A percentile compares a stretch with the other conserved stretches of the same genome.
Conservation (phyloP, 23 tunicate genomes). For the Halocynthia roretzi region DNA sequence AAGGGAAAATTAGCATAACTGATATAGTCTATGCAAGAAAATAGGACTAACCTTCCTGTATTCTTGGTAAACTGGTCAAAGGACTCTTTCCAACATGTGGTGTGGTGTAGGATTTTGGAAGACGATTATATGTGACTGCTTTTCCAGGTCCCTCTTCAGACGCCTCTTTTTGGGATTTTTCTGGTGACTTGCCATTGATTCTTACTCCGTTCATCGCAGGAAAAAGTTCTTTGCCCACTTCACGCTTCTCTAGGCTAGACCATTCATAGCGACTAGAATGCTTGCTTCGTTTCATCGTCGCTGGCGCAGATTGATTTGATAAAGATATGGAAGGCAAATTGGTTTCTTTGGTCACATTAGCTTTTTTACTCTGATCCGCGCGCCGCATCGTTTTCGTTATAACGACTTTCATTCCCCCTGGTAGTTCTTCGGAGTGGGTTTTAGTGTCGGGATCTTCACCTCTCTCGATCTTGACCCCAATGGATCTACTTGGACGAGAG, state of each 20-base stretch:
- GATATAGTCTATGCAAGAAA: not conserved
- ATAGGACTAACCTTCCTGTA: conserved; percentile 14
- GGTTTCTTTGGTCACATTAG: not conserved
- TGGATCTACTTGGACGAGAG: not conserved
- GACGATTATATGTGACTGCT: not conserved
- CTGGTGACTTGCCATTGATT: not conserved
- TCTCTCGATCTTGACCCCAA: not conserved
- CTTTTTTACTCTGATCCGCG: not conserved
- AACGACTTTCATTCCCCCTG: conserved; percentile 30
- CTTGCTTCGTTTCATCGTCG: not conserved
- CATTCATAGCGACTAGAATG: conserved; percentile 13
- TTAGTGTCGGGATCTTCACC: conserved; percentile 9
- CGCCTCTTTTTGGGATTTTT: not conserved
- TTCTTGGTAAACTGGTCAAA: conserved; percentile 15
- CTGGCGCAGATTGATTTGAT: conserved; percentile 3
- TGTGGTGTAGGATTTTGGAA: not conserved
- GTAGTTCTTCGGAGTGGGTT: conserved; percentile 25
- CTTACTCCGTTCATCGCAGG: not conserved
- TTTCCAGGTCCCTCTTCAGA: not conserved
- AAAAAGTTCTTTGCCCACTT: not conserved
- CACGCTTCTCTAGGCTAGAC: not conserved
- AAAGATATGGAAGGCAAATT: conserved; percentile 5
- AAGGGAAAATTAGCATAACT: not conserved
- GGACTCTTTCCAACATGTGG: not conserved
- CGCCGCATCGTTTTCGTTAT: conserved; percentile 7